phyloP scores from a whole-genome alignment of 1,140 invertebrate species.

The Araneus ventricosus region DNA sequence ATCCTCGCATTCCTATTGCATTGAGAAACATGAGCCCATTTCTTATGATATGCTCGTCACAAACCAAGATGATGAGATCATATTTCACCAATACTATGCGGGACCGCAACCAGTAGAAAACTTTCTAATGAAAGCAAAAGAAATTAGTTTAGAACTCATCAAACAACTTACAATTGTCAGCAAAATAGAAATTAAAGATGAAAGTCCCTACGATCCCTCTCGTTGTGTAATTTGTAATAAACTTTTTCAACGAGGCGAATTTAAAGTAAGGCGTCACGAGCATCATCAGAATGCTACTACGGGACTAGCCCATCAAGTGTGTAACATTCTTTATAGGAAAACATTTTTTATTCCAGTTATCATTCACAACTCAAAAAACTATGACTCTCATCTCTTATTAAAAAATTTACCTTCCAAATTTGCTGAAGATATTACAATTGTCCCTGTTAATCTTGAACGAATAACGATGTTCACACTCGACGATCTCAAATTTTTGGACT shows the following conservation, averaged over 20 bases:
- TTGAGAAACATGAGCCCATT: conserved; percentile 5
- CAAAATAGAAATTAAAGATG: background rate
- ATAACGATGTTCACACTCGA: no score
- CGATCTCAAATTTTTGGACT: no score
- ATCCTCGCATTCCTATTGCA: background rate
- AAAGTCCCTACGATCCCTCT: background rate
- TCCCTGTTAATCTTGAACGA: conserved; percentile 8
- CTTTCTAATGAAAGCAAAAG: background rate
- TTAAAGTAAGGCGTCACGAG: background rate
- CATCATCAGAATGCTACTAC: background rate
- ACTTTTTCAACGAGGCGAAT: background rate
- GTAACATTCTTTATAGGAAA: conserved; percentile 35
- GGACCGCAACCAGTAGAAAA: background rate
- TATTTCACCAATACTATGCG: conserved; percentile 29
- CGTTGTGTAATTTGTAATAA: conserved; percentile 5
- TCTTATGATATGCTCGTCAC: background rate
- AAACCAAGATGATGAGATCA: background rate
- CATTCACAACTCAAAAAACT: conserved; percentile 33
- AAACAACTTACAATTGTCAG: background rate
- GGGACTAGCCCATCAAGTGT: conserved; percentile 11
- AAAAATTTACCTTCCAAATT: conserved; percentile 27
- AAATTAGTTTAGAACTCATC: background rate
- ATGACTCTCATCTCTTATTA: background rate
- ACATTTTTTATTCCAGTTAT: conserved; percentile 2
- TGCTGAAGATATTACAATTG: background rate